These are phyloP conservation scores for Scaptomyza parva DNA, from an alignment of 2,888 invertebrate species.

Conservation along the genomic window DNA sequence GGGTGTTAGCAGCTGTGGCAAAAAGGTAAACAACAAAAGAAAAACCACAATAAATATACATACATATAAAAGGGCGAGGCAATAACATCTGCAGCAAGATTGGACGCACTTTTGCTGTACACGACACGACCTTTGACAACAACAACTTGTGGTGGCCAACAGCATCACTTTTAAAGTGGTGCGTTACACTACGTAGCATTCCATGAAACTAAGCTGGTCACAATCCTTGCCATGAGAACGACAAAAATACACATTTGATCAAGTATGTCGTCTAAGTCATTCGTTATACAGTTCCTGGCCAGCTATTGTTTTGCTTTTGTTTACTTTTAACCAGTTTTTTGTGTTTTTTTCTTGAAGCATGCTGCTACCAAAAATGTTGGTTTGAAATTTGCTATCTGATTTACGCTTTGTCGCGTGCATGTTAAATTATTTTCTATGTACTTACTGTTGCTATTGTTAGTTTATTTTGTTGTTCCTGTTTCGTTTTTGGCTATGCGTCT, in stretches of 20 bases:
- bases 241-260: conserved; percentile 27
- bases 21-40: conserved; percentile 6
- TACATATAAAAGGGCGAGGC: conserved; percentile 30
- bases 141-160: conserved; percentile 54
- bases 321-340: conserved; percentile 10
- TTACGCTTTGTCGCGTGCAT: conserved; percentile 64
- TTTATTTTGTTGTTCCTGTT: conserved; percentile 14
- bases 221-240: conserved; percentile 32
- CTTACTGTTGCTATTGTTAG: conserved; percentile 13
- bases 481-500: conserved; percentile 38
- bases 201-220: conserved; percentile 27
- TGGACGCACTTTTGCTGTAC: conserved; percentile 68
- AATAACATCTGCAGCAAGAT: conserved; percentile 21
- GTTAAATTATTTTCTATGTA: conserved; percentile 25
- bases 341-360: conserved; percentile 2
- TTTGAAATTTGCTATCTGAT: conserved; percentile 53
- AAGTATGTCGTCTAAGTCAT: conserved; percentile 51
- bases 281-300: conserved; percentile 34
- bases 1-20: conserved; percentile 58
- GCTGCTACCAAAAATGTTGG: conserved; percentile 30
- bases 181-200: conserved; percentile 34
- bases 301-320: conserved; percentile 12
- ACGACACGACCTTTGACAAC: conserved; percentile 74
- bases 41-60: background rate
- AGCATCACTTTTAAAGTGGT: conserved; percentile 2